phyloP scores from a whole-genome alignment of 2,888 invertebrate genomes.

The Athetis lepigone region DNA sequence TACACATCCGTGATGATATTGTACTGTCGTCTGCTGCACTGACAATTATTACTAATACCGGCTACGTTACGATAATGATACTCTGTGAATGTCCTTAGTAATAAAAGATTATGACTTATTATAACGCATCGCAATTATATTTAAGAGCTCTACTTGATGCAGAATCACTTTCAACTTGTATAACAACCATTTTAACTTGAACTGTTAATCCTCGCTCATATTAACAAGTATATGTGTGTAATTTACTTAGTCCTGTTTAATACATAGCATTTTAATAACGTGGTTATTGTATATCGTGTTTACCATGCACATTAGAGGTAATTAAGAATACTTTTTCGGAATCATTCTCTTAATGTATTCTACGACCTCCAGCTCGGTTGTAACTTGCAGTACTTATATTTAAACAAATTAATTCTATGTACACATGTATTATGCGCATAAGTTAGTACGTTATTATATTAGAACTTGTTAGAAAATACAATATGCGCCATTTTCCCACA shows the following conservation, averaged over 20 bases:
- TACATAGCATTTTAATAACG: constrained; percentile 37
- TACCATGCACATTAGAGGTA: constrained; percentile 31
- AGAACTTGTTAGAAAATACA: constrained; percentile 43
- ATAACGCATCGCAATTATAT: constrained; percentile 37
- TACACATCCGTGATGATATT: constrained; percentile 51
- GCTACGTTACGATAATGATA: constrained; percentile 34
- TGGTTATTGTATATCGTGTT: constrained; percentile 29
- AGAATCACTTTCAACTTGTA: constrained; percentile 17
- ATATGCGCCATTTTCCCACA: constrained; percentile 28
- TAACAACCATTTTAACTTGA: constrained; percentile 29
- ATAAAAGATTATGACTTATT: constrained; percentile 51
- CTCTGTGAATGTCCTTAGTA: constrained; percentile 25
- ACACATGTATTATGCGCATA: constrained; percentile 34
- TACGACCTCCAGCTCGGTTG: constrained; percentile 31
- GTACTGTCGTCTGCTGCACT: constrained; percentile 35
- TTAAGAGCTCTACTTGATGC: constrained; percentile 19
- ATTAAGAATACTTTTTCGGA: constrained; percentile 49
- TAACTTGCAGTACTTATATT: constrained; percentile 28
- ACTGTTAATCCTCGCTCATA: constrained; percentile 25
- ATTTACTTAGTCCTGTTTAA: constrained; percentile 27
- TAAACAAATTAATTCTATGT: constrained; percentile 37
- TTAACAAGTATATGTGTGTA: constrained; percentile 19
- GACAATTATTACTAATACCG: constrained; percentile 54
- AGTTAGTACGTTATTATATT: constrained; percentile 20
- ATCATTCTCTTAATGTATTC: constrained; percentile 46